These are phyloP conservation scores for Ammospiza nelsoni DNA, from an alignment of 2,113 vertebrate genomes.

Conservation along the genomic window DNA sequence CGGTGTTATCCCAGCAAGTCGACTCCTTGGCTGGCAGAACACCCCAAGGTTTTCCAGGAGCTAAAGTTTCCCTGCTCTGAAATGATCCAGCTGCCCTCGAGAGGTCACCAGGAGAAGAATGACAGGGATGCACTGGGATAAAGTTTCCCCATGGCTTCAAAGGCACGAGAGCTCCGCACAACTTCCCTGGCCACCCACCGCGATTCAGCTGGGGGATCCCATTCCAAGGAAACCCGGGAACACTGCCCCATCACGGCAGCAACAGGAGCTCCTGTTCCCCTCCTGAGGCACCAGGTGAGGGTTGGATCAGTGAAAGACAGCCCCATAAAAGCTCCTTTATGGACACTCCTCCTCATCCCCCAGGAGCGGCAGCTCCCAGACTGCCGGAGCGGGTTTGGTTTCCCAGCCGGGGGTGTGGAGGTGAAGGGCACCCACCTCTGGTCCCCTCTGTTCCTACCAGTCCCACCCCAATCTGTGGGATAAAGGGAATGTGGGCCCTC, in stretches of 20 bases:
- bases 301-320: not conserved
- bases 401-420: not conserved
- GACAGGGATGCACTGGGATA: not conserved
- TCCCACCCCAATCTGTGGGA: not conserved
- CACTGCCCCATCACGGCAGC: not conserved
- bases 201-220: not conserved
- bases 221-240: not conserved
- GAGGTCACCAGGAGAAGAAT: not conserved
- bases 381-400: accelerated
- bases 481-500: not conserved
- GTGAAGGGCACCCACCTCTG: constrained; percentile 53
- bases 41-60: not conserved
- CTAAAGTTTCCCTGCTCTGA: not conserved
- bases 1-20: not conserved
- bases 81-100: not conserved
- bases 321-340: constrained; percentile 54
- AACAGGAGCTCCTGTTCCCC: not conserved
- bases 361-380: not conserved
- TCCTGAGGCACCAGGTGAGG: not conserved
- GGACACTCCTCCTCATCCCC: not conserved
- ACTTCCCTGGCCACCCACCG: not conserved
- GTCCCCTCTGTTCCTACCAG: not conserved
- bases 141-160: not conserved
- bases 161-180: not conserved
- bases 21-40: not conserved